Evolutionary conservation across 2,797 vertebrate genomes (phyloP), one percentile per base, ranked within the genome.

Genomic region (Macropus fuliginosus): DNA sequence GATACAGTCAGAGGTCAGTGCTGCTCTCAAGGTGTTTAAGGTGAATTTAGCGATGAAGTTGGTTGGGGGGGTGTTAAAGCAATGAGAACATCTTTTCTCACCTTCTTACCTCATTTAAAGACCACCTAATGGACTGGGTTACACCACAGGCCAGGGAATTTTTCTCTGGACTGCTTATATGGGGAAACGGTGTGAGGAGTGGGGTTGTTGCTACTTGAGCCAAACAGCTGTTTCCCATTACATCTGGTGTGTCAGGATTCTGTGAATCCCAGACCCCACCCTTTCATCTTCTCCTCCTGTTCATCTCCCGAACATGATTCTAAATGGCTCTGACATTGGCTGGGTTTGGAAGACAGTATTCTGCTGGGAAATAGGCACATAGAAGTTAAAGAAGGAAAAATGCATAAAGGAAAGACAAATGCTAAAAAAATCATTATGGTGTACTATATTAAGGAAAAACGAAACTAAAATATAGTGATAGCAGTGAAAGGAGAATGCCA

Each of bases 41-140:
- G 40, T 10, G 10, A 24, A 46, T 46, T 81, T 46, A 21, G 74
- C 2, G 0, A 24, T 46, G 21, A 40, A 12, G 40, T 27, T 81
- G 40, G 52, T 52, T 52, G 97, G 97, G 74, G 40, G 40, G 40
- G 2, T 21, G 6, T 81, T 10, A 46, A 16, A 81, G 74, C 40
- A 46, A 24, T 46, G 40, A 81, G n/a, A 81, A 27, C 40, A 95
- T 97, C 98, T 98, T 98, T 96, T 94, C 95, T 98, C 98, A 97
- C 74, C 97, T 98, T 96, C 96, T 98, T 97, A 95, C 97, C 92
- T 96, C 62, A 94, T 98, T 97, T 97, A 62, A 92, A 97, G 90
- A 97, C 91, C 98, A 94, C 90, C 91, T 93, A 91, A 24, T 81
- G 74, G 95, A 21, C 74, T 46, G 74, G n/a, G 18, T 46, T 21